A percentile compares a stretch with the other conserved stretches of the same genome.
Evolutionary conservation across 2,113 vertebrate genomes (phyloP).

Genomic region (Hyaena hyaena): DNA sequence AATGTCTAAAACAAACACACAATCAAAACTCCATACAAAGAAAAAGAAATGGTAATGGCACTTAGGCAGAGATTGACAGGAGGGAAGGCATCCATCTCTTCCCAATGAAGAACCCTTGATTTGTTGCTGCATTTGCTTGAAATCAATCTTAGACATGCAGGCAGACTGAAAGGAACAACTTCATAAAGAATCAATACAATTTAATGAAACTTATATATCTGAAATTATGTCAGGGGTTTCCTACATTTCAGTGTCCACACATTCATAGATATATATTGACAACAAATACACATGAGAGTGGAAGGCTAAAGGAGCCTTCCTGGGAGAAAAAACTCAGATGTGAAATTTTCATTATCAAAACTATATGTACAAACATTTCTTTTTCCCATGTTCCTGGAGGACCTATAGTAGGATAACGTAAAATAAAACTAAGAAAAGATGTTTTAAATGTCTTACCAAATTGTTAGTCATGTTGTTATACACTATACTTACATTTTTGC

Average conservation of each 20-base stretch:
- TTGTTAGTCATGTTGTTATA: neutral
- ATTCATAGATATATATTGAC: neutral
- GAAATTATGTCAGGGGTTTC: neutral
- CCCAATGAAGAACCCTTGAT: slow-evolving; percentile 30
- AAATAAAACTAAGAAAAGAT: neutral
- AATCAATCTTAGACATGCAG: slow-evolving; percentile 71
- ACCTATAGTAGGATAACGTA: neutral
- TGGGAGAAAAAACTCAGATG: neutral
- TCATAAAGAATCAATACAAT: slow-evolving; percentile 52
- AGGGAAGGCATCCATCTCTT: neutral
- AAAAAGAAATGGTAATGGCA: neutral
- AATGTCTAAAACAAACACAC: neutral
- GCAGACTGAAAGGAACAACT: slow-evolving; percentile 61
- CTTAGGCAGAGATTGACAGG: slow-evolving; percentile 52
- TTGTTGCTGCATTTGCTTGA: slow-evolving; percentile 56
- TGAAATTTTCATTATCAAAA: neutral
- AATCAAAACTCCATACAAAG: neutral
- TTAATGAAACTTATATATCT: slow-evolving; percentile 42
- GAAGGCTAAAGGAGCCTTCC: neutral
- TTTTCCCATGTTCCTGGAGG: neutral
- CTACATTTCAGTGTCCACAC: neutral
- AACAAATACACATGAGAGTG: neutral
- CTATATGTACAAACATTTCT: neutral
- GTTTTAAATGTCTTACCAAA: neutral
- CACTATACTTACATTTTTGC: neutral